Evolutionary conservation across 2,797 vertebrate species (phyloP).

Genomic region (Bufotes viridis): DNA sequence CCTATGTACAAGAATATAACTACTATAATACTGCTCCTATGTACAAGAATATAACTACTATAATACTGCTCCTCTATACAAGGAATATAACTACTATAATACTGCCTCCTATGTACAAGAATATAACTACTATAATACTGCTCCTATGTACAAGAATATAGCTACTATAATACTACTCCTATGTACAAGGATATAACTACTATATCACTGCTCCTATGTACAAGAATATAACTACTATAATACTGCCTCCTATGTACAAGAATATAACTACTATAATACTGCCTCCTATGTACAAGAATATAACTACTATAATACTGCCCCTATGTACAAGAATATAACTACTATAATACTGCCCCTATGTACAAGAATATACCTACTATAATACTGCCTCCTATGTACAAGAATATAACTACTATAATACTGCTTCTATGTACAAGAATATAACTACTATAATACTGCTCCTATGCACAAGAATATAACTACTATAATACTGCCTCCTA

Average conservation of each 20-base stretch:
- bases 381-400: not conserved
- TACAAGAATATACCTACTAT: conserved; percentile 16
- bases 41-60: not conserved
- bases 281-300: conserved; percentile 2
- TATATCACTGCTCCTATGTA: conserved; percentile 1
- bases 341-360: conserved; percentile 1
- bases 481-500: not conserved
- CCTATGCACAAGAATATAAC: not conserved
- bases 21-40: conserved; percentile 2
- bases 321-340: conserved; percentile 3
- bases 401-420: conserved; percentile 19
- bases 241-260: conserved; percentile 1
- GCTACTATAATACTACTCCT: conserved; percentile 10
- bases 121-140: conserved; percentile 16
- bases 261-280: conserved; percentile 21
- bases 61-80: not conserved
- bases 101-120: not conserved
- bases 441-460: not conserved
- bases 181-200: conserved; percentile 10
- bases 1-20: not conserved
- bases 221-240: conserved; percentile 18
- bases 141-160: conserved; percentile 9
- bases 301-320: conserved; percentile 9
- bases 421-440: not conserved
- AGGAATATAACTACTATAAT: conserved; percentile 18